Evolutionary conservation across 2,888 invertebrate species (phyloP).

Genomic region (Malachius bipustulatus): DNA sequence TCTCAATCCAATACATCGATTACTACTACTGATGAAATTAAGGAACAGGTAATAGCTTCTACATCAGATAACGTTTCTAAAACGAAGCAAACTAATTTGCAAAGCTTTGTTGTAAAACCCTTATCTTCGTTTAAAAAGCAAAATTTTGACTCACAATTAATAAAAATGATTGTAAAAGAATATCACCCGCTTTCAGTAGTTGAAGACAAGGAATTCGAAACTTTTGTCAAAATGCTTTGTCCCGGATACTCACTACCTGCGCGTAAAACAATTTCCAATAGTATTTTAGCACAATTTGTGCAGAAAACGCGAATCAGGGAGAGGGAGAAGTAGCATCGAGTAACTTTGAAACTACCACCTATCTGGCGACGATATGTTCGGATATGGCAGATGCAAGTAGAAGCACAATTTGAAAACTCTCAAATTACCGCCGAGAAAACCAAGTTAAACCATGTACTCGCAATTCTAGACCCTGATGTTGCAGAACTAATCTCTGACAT

Average conservation of each 20-base stretch:
- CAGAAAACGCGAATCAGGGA: too few species aligned
- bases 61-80: not conserved
- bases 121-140: not conserved
- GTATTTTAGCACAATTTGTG: constrained; percentile 2
- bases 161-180: constrained; percentile 1
- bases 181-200: constrained; percentile 1
- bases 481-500: too few species aligned
- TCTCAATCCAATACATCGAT: too few species aligned
- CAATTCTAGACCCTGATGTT: too few species aligned
- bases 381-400: too few species aligned
- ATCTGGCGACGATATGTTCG: too few species aligned
- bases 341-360: too few species aligned
- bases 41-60: not conserved
- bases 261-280: constrained; percentile 12
- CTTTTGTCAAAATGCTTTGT: not conserved
- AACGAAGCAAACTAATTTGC: not conserved
- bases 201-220: not conserved
- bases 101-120: not conserved
- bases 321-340: too few species aligned
- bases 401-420: too few species aligned
- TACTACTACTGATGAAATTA: too few species aligned
- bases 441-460: too few species aligned
- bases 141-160: constrained; percentile 10
- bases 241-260: not conserved
- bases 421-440: too few species aligned